Conservation (phyloP, 1,140 invertebrate species). For the Melipona quadrifasciata region DNA sequence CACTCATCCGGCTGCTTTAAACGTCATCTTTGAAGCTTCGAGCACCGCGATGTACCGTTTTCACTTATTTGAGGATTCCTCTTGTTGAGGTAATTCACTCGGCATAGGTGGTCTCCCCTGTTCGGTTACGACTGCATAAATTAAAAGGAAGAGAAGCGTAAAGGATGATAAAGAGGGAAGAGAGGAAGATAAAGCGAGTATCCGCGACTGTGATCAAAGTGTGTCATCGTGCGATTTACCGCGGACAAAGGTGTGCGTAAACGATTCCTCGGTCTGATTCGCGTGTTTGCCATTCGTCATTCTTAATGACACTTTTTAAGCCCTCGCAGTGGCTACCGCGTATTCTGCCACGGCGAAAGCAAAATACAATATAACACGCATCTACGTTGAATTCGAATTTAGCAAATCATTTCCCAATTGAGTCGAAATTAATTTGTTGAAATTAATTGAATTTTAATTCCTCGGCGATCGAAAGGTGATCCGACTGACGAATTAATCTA, state of each 20-base stretch:
- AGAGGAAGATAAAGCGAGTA: conserved; percentile 53
- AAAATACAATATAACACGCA: neutral
- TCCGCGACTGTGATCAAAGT: conserved; percentile 71
- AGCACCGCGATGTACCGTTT: neutral
- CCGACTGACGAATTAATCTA: too few species aligned
- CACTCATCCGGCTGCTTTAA: neutral
- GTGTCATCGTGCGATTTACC: conserved; percentile 60
- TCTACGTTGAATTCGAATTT: neutral
- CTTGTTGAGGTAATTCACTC: neutral
- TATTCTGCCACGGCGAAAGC: neutral
- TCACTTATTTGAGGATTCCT: neutral
- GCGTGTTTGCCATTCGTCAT: conserved; percentile 22
- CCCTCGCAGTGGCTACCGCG: neutral
- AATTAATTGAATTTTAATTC: too few species aligned
- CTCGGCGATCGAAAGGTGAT: too few species aligned
- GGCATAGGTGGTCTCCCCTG: too few species aligned
- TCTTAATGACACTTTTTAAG: neutral
- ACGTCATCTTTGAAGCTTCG: neutral
- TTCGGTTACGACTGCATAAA: conserved; percentile 5
- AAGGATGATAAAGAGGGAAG: too few species aligned
- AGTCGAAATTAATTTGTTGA: too few species aligned
- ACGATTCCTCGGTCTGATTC: conserved; percentile 54
- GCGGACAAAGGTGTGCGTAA: conserved; percentile 10
- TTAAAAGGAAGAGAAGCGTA: too few species aligned
- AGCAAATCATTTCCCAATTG: neutral